Evolutionary conservation across 2,888 invertebrate genomes (phyloP), one percentile per base, ranked within the genome.

Genomic region (Patella pellucida): DNA sequence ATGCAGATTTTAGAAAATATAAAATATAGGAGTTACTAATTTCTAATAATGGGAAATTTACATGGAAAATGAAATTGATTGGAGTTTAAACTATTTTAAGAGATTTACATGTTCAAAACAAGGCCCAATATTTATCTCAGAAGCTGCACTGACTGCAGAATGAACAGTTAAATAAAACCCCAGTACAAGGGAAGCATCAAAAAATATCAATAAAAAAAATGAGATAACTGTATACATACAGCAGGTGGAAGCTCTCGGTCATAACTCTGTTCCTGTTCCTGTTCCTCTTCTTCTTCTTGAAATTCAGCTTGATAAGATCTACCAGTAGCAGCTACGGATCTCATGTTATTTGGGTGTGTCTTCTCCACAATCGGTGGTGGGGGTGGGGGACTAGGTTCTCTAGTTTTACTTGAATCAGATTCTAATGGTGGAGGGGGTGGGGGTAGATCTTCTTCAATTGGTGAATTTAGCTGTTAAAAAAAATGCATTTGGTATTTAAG

Each of bases 391-490:
- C 77, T 62, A 76, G 78, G 68, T 74, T 76, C 51, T 80, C 72
- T 31, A 62, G 71, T 72, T 75, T 75, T 71, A 76, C 71, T 67
- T 75, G 72, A 62, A 75, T 62, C 23, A 77, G 77, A 31, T 41
- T 83, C 84, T 27, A 76, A 76, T 23, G 84, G 87, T 69, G 86
- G 86, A 14, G 86, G 86, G 31, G 88, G 88, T 23, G 87, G 88
- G 27, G 88, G 88, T 19, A 87, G 79, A 56, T 88, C 88, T 52
- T 88, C 88, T 71, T 88, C 88, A 56, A 81, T 78, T 23, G 84
- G 78, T 16, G 82, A 78, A n/a, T 78, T 76, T 71, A 79, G 76
- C 71, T 82, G 82, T 80, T 83, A 77, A 15, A 52, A 52, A 62
- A 41, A 52, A 73, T 73, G n/a, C 19, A 12, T 19, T 19, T 1